Evolutionary conservation across 2,888 invertebrate species (phyloP).

Genomic region (Pyrgus malvae): DNA sequence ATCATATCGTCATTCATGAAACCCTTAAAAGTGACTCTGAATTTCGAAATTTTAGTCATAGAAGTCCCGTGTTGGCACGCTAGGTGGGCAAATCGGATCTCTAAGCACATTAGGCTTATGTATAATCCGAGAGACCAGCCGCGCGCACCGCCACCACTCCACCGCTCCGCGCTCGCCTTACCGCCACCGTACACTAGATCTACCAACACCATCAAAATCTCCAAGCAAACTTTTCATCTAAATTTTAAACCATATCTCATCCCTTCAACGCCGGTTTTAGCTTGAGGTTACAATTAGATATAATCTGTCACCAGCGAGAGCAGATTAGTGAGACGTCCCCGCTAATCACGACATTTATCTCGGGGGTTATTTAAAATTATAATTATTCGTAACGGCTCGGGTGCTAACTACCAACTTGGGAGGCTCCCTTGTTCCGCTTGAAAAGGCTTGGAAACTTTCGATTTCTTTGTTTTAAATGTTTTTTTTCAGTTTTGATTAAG

Average conservation of each 20-base stretch:
- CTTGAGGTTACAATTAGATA: neutral
- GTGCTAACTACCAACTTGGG: neutral
- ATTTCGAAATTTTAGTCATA: neutral
- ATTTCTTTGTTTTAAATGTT: neutral
- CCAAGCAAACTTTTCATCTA: neutral
- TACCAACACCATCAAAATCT: constrained; percentile 1
- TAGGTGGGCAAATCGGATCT: neutral
- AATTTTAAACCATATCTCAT: constrained; percentile 6
- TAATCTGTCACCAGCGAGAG: constrained; percentile 17
- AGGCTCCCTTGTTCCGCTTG: neutral
- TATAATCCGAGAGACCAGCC: constrained; percentile 7
- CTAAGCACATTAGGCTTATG: constrained; percentile 1
- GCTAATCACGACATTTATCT: constrained; percentile 22
- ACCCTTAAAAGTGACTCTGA: neutral
- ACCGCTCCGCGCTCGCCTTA: constrained; percentile 9
- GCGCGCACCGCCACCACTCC: neutral
- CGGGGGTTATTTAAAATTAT: constrained; percentile 26
- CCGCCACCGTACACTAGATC: constrained; percentile 20
- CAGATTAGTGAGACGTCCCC: constrained; percentile 25
- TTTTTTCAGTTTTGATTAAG: neutral
- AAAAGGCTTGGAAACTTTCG: neutral
- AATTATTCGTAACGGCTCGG: constrained; percentile 1
- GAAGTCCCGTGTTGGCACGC: neutral
- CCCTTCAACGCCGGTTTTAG: neutral
- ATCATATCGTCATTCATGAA: neutral